Conservation (phyloP, 2,113 vertebrate species). For the Orientallactaga bullata region DNA sequence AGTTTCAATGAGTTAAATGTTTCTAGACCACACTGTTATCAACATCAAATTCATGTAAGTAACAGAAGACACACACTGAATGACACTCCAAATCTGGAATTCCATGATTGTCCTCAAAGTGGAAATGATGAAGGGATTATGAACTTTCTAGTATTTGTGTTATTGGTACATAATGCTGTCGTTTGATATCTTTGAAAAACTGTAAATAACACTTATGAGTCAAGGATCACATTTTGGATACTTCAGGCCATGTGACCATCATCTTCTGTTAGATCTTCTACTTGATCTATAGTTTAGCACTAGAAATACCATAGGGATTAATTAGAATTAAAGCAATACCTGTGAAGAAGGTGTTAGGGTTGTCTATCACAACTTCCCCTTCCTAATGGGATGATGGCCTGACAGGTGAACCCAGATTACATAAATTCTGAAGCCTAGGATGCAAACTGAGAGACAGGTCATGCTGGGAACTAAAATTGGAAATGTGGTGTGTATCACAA, state of each 20-base stretch:
- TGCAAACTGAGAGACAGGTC: background rate
- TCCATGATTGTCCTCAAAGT: background rate
- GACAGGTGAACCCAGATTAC: background rate
- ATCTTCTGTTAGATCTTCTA: background rate
- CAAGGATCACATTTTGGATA: background rate
- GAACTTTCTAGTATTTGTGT: background rate
- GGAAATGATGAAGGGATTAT: background rate
- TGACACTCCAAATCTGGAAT: background rate
- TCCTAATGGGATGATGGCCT: background rate
- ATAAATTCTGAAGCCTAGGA: background rate
- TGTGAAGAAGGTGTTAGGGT: background rate
- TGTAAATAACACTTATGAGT: background rate
- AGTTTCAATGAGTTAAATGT: slow-evolving; percentile 23
- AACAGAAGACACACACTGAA: background rate
- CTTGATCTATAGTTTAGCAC: background rate
- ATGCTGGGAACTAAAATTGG: background rate
- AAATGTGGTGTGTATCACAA: background rate
- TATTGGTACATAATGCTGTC: background rate
- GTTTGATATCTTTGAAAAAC: background rate
- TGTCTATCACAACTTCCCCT: background rate
- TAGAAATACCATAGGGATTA: background rate
- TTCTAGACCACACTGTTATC: background rate
- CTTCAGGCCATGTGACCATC: background rate
- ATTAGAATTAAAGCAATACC: background rate
- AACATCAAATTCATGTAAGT: background rate